Conservation (phyloP, 2,888 invertebrate genomes). For the Megamerina dolium region DNA sequence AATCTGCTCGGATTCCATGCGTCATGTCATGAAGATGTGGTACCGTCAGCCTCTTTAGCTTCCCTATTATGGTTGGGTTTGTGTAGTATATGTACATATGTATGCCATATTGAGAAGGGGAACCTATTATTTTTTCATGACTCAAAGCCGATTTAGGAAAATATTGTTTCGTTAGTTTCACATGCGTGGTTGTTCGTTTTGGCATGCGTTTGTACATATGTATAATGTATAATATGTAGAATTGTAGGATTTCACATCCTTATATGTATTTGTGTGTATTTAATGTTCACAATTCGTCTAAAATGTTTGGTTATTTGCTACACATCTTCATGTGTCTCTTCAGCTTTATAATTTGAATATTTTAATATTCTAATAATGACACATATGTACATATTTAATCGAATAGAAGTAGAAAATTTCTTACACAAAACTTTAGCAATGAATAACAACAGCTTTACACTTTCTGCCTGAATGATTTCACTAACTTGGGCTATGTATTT, state of each 20-base stretch:
- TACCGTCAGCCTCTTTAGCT: background rate
- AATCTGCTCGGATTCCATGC: conserved; percentile 21
- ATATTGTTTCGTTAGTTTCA: conserved; percentile 38
- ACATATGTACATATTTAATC: too few species aligned
- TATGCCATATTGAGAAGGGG: background rate
- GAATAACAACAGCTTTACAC: conserved; percentile 7
- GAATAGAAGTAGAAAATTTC: too few species aligned
- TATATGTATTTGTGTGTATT: too few species aligned
- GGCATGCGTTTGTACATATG: too few species aligned
- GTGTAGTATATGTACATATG: background rate
- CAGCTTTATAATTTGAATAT: too few species aligned
- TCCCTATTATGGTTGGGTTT: background rate
- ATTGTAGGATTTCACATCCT: too few species aligned
- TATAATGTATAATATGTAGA: background rate
- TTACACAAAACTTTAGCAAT: too few species aligned
- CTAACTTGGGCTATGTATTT: background rate
- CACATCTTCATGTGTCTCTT: too few species aligned
- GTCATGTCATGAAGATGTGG: background rate
- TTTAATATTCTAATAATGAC: too few species aligned
- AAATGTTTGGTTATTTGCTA: too few species aligned
- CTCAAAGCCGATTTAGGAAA: conserved; percentile 48
- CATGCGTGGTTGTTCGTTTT: too few species aligned
- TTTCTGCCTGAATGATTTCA: conserved; percentile 6
- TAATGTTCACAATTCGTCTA: too few species aligned
- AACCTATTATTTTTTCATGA: conserved; percentile 43